A percentile compares a stretch with the other conserved stretches of the same genome.
Evolutionary conservation across 2,888 invertebrate species (phyloP).

Genomic region (Catocala sponsa): DNA sequence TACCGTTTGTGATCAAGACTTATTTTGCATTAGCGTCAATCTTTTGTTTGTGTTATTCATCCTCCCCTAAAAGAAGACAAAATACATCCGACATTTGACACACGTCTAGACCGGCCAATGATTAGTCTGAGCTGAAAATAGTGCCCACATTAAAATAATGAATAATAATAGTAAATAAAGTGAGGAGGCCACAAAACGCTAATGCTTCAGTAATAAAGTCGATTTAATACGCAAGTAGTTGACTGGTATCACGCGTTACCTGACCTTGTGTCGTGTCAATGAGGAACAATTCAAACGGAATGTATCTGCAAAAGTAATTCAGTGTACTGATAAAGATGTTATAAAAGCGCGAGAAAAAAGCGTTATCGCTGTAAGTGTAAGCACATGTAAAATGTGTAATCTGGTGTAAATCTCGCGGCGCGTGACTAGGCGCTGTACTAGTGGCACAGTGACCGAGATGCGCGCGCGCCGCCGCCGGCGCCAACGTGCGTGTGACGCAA

Average conservation of each 20-base stretch:
- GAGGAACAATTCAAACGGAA: constrained; percentile 31
- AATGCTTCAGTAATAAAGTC: constrained; percentile 15
- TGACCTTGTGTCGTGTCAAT: constrained; percentile 43
- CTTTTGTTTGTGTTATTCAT: too few relatives aligned
- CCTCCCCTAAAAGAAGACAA: too few relatives aligned
- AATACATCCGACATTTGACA: too few relatives aligned
- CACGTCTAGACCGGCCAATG: background rate
- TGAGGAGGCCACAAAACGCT: constrained; percentile 17
- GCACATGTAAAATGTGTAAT: constrained; percentile 41
- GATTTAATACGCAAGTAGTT: constrained; percentile 40
- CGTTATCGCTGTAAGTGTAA: constrained; percentile 24
- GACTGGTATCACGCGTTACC: constrained; percentile 23
- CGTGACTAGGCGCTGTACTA: constrained; percentile 66
- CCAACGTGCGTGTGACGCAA: constrained; percentile 58
- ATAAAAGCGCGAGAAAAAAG: constrained; percentile 26
- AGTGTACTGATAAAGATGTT: constrained; percentile 30
- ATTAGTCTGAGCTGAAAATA: background rate
- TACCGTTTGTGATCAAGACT: too few relatives aligned
- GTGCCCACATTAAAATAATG: background rate
- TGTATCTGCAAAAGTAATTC: constrained; percentile 35
- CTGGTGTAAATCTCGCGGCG: constrained; percentile 50
- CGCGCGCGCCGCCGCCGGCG: constrained; percentile 59
- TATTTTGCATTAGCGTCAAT: too few relatives aligned
- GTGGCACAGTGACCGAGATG: constrained; percentile 77
- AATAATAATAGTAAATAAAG: constrained; percentile 1